Evolutionary conservation across 2,797 vertebrate genomes (phyloP).

Genomic region (Bovichtus variegatus): DNA sequence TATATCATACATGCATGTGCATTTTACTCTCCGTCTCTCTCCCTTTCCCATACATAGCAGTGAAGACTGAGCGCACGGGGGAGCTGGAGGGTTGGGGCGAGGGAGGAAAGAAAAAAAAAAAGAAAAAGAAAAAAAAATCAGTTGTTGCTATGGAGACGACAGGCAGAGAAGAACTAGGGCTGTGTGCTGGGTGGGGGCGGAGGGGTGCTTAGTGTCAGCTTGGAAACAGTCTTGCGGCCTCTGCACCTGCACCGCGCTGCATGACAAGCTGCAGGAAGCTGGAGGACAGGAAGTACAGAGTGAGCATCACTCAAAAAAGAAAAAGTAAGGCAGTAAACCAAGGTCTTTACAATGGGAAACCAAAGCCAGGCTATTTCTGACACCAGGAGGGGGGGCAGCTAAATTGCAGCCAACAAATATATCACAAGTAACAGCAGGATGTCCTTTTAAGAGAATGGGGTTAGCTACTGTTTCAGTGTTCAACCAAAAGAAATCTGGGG

Average conservation of each 20-base stretch:
- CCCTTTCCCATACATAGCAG: constrained; percentile 64
- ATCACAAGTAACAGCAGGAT: constrained; percentile 60
- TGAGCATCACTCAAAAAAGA: constrained; percentile 59
- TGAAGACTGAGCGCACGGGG: constrained; percentile 60
- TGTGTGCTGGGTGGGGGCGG: constrained; percentile 72
- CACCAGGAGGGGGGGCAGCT: constrained; percentile 33
- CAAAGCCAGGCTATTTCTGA: constrained; percentile 65
- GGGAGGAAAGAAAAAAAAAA: constrained; percentile 59
- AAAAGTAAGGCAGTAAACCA: constrained; percentile 47
- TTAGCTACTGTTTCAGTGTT: constrained; percentile 58
- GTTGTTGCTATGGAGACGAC: constrained; percentile 84
- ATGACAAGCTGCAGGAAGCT: constrained; percentile 82
- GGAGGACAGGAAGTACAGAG: constrained; percentile 81
- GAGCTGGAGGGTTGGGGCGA: constrained; percentile 68
- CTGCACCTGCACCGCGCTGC: constrained; percentile 84
- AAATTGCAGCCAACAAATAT: constrained; percentile 51
- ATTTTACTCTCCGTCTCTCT: not conserved
- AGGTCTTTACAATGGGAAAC: constrained; percentile 65
- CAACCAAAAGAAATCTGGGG: not conserved
- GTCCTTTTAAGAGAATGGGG: constrained; percentile 64
- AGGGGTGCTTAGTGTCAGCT: constrained; percentile 77
- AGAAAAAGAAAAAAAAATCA: constrained; percentile 60
- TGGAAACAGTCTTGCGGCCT: constrained; percentile 79
- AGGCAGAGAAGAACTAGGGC: constrained; percentile 81
- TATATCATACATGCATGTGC: constrained; percentile 53